Conservation (phyloP, 1,140 invertebrate species). For the Drosophila nannoptera region DNA sequence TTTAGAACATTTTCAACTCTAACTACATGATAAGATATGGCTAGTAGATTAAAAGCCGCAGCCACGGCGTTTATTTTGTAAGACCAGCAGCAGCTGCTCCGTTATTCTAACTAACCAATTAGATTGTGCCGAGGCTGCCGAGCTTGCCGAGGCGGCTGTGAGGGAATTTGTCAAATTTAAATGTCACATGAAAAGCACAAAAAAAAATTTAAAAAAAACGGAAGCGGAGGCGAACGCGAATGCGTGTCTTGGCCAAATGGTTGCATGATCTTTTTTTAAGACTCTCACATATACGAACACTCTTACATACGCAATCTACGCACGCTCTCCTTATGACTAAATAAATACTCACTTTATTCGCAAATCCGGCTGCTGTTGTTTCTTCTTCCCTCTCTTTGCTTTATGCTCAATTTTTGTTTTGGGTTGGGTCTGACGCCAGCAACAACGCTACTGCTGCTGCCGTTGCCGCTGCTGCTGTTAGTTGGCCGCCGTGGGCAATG, state of each 20-base stretch:
- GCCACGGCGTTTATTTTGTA: conserved; percentile 9
- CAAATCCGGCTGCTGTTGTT: conserved; percentile 71
- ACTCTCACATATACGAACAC: conserved; percentile 47
- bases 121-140: conserved; percentile 17
- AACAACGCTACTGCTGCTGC: conserved; percentile 21
- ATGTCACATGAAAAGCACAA: conserved; percentile 36
- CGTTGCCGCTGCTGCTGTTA: conserved; percentile 65
- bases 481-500: conserved; percentile 56
- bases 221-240: conserved; percentile 51
- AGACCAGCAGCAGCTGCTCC: conserved; percentile 50
- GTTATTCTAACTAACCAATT: conserved; percentile 15
- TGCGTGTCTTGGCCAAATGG: conserved; percentile 53
- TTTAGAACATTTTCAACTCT: conserved; percentile 38
- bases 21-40: conserved; percentile 36
- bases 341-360: conserved; percentile 57
- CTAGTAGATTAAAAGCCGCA: conserved; percentile 47
- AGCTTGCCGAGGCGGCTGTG: conserved; percentile 5
- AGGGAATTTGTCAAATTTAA: conserved; percentile 46
- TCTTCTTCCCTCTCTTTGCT: conserved; percentile 39
- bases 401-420: conserved; percentile 66
- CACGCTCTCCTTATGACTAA: conserved; percentile 19
- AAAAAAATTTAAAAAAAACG: conserved; percentile 31
- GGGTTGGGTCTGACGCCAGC: conserved; percentile 61
- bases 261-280: conserved; percentile 69
- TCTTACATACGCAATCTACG: too few species aligned